Conservation (phyloP, 1,140 invertebrate genomes). For the Drosophila persimilis region DNA sequence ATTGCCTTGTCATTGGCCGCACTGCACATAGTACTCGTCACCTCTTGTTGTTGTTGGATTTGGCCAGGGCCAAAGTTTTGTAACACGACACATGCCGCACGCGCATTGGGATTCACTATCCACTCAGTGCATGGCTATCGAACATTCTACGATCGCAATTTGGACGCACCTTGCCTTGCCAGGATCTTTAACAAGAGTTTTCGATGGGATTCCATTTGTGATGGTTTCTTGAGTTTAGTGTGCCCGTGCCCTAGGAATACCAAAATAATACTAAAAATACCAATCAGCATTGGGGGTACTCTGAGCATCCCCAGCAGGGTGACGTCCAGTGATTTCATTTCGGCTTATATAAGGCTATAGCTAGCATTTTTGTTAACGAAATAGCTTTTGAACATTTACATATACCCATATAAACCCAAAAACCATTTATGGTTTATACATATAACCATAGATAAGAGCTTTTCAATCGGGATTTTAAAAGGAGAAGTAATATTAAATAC, state of each 20-base stretch:
- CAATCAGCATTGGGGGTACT: background rate
- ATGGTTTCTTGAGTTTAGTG: constrained; percentile 49
- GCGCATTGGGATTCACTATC: constrained; percentile 5
- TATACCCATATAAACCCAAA: no score
- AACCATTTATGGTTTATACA: no score
- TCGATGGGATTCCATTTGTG: constrained; percentile 45
- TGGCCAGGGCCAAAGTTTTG: constrained; percentile 41
- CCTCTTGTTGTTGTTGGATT: constrained; percentile 30
- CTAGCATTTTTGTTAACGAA: no score
- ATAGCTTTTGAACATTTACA: no score
- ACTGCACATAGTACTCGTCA: constrained; percentile 32
- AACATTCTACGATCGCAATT: constrained; percentile 9
- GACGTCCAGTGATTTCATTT: no score
- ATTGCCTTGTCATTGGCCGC: constrained; percentile 17
- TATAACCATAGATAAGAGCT: no score
- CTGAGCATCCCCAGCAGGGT: background rate
- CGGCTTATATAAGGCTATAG: background rate
- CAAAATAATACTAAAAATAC: constrained; percentile 5
- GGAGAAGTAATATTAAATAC: no score
- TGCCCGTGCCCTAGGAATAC: constrained; percentile 29
- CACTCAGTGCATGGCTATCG: background rate
- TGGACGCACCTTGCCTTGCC: constrained; percentile 6
- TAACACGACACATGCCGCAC: constrained; percentile 38
- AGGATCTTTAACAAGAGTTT: background rate
- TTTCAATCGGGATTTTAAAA: no score